Evolutionary conservation across 2,797 vertebrate genomes (phyloP), one percentile per base, ranked within the genome.

Genomic region (Tokudaia tokunoshimensis): DNA sequence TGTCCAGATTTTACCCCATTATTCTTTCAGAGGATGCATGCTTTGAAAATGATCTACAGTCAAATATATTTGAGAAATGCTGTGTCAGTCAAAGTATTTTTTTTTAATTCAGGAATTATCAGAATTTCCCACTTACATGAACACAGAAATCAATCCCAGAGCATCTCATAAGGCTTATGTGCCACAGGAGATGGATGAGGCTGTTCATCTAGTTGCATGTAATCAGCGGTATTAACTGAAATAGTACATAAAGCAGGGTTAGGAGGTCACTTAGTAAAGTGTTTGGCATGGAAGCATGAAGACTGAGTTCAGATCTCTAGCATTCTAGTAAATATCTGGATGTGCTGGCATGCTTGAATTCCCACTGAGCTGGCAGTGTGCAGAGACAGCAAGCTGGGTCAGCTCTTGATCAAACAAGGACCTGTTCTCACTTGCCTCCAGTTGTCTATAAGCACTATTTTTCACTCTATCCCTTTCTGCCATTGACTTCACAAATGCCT

Each of bases 31-130:
- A 95, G 41, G 22, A 59, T 55, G 19, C 10, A 6, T 15, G 84
- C 65, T 29, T 44, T 50, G 13, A 63, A 84, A 61, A 79, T 63
- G 12, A 26, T 87, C 63, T 37, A 44, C 19, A 20, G n/a, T 44
- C 81, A 70, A 90, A n/a, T 44, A 57, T 31, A 67, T 34, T 70
- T 59, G 67, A 94, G 37, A 92, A 92, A 81, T 29, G 12, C 9
- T 14, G 7, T 29, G 41, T 44, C 47, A 47, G 93, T 63, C 67
- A 26, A 83, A 50, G 31, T 19, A 0, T 10, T 72, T 72, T 1
- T 9, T 72, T 72, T 50, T 44, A 87, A 0, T 70, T 76, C 4
- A 67, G 26, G 41, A 67, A 65, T 65, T 78, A 44, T 24, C 41
- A 82, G 59, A 63, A 31, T 20, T 61, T 52, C n/a, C 41, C 24